Evolutionary conservation across 2,797 vertebrate genomes (phyloP).

Genomic region (Propithecus deckenii): DNA sequence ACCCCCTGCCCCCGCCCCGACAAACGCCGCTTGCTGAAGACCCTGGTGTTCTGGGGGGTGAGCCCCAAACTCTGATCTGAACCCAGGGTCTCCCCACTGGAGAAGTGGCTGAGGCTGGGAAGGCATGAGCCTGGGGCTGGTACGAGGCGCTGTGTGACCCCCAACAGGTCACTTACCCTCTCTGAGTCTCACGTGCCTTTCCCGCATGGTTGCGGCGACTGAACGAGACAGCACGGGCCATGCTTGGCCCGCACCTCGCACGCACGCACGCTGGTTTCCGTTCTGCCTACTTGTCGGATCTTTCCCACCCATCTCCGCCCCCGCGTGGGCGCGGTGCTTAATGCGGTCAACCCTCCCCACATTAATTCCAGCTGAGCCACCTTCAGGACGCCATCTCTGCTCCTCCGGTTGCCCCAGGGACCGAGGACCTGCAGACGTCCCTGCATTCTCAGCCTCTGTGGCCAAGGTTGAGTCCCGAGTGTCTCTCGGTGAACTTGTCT

Average conservation of each 20-base stretch:
- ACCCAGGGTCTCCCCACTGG: neutral
- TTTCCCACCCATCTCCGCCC: neutral
- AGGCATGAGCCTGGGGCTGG: neutral
- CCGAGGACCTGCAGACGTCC: neutral
- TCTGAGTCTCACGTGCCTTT: neutral
- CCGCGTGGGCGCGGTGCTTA: accelerated
- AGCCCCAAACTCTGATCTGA: neutral
- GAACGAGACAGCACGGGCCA: accelerated
- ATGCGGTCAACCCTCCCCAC: accelerated
- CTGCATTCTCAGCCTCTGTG: neutral
- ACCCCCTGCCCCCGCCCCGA: too few relatives aligned
- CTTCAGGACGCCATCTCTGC: neutral
- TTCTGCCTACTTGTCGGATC: accelerated
- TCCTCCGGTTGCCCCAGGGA: neutral
- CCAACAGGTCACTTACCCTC: neutral
- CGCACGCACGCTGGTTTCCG: accelerated
- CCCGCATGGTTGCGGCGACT: neutral
- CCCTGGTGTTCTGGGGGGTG: accelerated
- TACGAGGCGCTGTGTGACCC: accelerated
- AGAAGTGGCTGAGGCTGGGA: neutral
- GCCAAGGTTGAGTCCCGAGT: neutral
- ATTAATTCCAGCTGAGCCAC: neutral
- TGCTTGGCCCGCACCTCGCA: accelerated
- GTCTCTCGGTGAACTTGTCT: neutral
- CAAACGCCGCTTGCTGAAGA: accelerated